phyloP scores from a whole-genome alignment of 2,888 invertebrate species.

The Synergus umbraculus region DNA sequence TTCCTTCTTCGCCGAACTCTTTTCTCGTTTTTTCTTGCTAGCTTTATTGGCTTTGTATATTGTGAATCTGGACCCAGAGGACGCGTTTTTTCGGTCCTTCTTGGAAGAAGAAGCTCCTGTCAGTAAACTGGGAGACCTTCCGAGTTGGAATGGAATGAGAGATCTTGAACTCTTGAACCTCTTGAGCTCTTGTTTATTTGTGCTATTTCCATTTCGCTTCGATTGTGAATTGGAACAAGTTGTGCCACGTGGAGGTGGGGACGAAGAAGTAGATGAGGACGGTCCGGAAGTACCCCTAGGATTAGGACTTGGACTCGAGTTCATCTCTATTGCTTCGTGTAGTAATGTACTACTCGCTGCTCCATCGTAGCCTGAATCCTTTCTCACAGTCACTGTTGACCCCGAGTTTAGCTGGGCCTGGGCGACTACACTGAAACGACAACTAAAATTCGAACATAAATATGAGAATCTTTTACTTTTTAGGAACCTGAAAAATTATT shows the following conservation, averaged over 20 bases:
- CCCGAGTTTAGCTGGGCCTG: conserved; percentile 69
- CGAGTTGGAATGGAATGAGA: conserved; percentile 71
- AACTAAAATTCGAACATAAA: conserved; percentile 58
- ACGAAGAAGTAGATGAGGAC: conserved; percentile 73
- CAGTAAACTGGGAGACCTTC: conserved; percentile 68
- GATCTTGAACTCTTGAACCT: conserved; percentile 70
- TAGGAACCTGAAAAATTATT: too few species aligned
- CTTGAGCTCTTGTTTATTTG: conserved; percentile 71
- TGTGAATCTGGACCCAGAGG: conserved; percentile 88
- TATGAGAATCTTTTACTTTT: neutral
- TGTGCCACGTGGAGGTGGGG: conserved; percentile 65
- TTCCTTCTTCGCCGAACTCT: conserved; percentile 95
- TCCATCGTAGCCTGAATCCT: conserved; percentile 72
- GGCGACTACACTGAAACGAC: conserved; percentile 72
- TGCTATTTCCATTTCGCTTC: conserved; percentile 70
- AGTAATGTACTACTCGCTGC: conserved; percentile 68
- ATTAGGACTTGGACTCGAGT: conserved; percentile 73
- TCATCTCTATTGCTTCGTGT: conserved; percentile 69
- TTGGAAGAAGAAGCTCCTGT: conserved; percentile 80
- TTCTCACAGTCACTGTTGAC: conserved; percentile 59
- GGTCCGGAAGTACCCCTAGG: conserved; percentile 71
- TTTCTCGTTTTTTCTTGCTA: conserved; percentile 95
- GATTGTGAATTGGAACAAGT: conserved; percentile 60
- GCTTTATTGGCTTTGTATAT: conserved; percentile 97
- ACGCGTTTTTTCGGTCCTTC: conserved; percentile 85